Conservation (phyloP, 2,113 vertebrate genomes). For the Nycticorax nycticorax region DNA sequence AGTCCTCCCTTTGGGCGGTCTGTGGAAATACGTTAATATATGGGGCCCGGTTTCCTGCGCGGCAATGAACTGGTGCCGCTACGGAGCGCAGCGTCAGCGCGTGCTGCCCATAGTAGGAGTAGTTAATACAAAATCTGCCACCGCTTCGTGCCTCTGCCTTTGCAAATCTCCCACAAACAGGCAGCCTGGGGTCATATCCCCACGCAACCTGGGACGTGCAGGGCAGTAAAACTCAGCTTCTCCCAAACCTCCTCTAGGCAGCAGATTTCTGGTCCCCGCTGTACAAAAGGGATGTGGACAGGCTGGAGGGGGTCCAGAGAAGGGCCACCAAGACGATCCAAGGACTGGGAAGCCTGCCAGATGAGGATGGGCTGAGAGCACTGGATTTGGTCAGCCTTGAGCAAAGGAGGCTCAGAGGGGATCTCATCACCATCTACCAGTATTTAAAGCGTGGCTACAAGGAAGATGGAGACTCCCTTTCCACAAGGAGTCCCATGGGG, state of each 20-base stretch:
- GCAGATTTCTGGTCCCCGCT: background rate
- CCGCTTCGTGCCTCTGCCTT: background rate
- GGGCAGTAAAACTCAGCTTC: background rate
- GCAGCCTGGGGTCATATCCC: background rate
- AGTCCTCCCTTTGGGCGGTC: background rate
- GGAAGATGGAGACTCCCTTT: too few species aligned
- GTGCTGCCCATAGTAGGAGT: rapidly evolving
- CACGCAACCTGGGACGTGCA: background rate
- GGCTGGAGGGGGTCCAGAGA: too few species aligned
- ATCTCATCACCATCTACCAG: too few species aligned
- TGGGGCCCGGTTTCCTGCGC: background rate
- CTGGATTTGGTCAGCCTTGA: too few species aligned
- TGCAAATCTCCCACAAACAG: background rate
- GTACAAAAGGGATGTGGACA: too few species aligned
- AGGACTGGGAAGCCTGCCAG: too few species aligned
- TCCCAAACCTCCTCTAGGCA: background rate
- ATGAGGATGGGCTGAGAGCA: too few species aligned
- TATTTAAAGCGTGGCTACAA: too few species aligned
- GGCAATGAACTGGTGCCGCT: background rate
- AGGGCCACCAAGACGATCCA: too few species aligned
- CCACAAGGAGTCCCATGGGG: too few species aligned
- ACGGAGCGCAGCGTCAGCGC: background rate
- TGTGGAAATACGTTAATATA: background rate
- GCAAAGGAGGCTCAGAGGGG: too few species aligned
- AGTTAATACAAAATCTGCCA: background rate